Evolutionary conservation across 2,888 invertebrate genomes (phyloP).

Genomic region (Zootermopsis nevadensis): DNA sequence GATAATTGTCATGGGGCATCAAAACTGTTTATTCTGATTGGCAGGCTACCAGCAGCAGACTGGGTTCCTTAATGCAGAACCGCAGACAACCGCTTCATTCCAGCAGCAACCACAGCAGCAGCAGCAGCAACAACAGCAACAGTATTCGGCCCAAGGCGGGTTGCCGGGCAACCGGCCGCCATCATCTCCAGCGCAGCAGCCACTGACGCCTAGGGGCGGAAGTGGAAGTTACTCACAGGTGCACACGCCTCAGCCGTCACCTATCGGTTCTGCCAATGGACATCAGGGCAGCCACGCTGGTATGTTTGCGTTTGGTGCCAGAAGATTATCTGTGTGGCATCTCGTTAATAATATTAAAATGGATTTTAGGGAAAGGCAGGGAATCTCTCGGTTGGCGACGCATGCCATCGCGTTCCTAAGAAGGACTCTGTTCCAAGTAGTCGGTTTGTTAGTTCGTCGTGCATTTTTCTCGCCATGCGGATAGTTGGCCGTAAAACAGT

Average conservation of each 20-base stretch:
- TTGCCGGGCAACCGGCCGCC: slow-evolving; percentile 49
- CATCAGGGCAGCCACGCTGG: slow-evolving; percentile 37
- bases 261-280: slow-evolving; percentile 50
- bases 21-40: neutral
- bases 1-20: neutral
- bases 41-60: slow-evolving; percentile 52
- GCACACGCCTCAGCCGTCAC: slow-evolving; percentile 56
- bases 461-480: too few species aligned
- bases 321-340: too few species aligned
- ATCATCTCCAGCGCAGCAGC: slow-evolving; percentile 52
- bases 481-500: too few species aligned
- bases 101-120: slow-evolving; percentile 40
- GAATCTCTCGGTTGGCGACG: too few species aligned
- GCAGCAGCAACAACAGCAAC: slow-evolving; percentile 48
- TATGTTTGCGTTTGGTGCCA: neutral
- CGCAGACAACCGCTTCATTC: slow-evolving; percentile 39
- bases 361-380: too few species aligned
- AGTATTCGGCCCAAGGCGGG: slow-evolving; percentile 34
- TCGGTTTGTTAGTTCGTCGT: too few species aligned
- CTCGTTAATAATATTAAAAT: too few species aligned
- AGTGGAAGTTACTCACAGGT: slow-evolving; percentile 50
- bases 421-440: too few species aligned
- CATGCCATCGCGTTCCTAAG: too few species aligned
- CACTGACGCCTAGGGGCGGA: slow-evolving; percentile 51
- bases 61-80: slow-evolving; percentile 41